Base-by-base conservation (phyloP, 2,888 invertebrate genomes). In the Tupiocoris notatus region DNA sequence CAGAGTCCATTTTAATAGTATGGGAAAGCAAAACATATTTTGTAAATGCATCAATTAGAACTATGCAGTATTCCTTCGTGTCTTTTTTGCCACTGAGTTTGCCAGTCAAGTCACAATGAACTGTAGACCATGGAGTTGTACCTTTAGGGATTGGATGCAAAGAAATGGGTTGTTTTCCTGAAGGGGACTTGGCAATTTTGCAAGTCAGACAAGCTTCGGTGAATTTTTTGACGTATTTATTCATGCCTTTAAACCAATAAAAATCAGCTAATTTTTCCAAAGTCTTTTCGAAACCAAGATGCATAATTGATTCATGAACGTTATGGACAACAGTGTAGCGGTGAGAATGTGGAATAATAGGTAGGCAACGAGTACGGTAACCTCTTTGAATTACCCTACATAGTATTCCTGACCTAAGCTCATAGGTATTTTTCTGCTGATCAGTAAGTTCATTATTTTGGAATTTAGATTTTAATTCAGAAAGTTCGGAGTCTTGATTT, bases 101-200 rank as follows among this genome's bases (percentile, higher is more conserved):
- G 7, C 81, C 80, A 3, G 78, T 77, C 0, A 79, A 77, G 67
- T 83, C 82, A 0, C 82, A 80, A 67, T 83, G 82, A 9, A 82
- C 18, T 0, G 82, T 82, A 64, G 82, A 82, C 81, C 81, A 83
- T 1, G 80, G 80, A 12, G 79, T 78, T 1, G 65, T 57, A 0
- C 77, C 54, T 77, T 82, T 84, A 0, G 82, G 82, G 12, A 82
- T 83, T 0, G 83, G 81, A 63, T 83, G 83, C 0, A 83, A 21
- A 62, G 80, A 79, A 18, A 78, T 80, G 66, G 82, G 82, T 9
- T 77, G 20, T 62, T 79, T 80, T 2, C 83, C 83, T 0, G 82
- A 81, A 9, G 23, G 39, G 7, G 81, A 79, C 75, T 83, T 83
- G 0, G 82, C 79, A 1, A 81, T 24, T 78, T 79, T 81, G 74